Base-by-base conservation (phyloP, 2,888 invertebrate species). In the Deilephila porcellus region DNA sequence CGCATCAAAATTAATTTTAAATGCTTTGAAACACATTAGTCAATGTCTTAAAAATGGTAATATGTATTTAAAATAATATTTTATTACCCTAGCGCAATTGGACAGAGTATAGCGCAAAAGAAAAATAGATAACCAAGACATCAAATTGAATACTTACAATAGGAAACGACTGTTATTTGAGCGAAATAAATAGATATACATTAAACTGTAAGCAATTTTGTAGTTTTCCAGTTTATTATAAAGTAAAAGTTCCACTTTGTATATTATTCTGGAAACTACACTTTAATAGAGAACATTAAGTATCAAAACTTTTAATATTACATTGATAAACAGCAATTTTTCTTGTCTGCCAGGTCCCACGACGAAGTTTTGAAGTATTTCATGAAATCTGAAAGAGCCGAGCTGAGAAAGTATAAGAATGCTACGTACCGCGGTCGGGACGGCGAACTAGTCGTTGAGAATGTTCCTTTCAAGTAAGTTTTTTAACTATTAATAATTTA, bases 361-460 rank as follows among this genome's bases (percentile, higher is more conserved):
- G 82, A 92, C 0, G 96, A 96, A 62, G 95, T 96, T 37, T 82
- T 96, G 75, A 92, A 93, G 34, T 96, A 96, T 85, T 97, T 95
- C 81, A 91, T 94, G 72, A 96, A 96, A 88, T 96, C 96, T 0
- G 96, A 97, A 88, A 92, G 91, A 77, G 90, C 94, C 4, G 91
- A 93, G 77, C 78, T 94, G 76, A 91, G 90, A 86, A 90, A 93
- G 80, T 95, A 95, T 59, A 94, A 93, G 79, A 90, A 95, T 67
- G 89, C 92, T 5, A 86, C 91, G 0, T 96, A 96, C 83, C 96
- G 96, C 81, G 95, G 95, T 56, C 94, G 91, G 19, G 95, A 95
- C 17, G 97, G 97, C 0, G 95, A 95, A 34, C 86, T 97, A 62
- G 96, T 91, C 73, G 95, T 96, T 4, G 96, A 96, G 85, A 95